Evolutionary conservation across 2,113 vertebrate genomes (phyloP).

Genomic region (Sturnus vulgaris): DNA sequence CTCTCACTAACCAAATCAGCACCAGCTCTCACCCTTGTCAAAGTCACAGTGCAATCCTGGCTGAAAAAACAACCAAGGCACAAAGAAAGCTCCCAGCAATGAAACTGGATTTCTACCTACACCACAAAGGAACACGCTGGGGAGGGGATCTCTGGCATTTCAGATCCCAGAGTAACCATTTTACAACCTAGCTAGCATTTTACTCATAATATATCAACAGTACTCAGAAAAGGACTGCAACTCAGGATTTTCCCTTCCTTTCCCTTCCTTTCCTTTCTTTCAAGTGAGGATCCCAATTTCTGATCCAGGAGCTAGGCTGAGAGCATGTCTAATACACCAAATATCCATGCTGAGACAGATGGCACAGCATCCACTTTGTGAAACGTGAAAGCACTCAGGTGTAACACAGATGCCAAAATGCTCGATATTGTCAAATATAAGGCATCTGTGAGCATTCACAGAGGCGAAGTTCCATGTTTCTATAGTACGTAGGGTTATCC

Average conservation of each 20-base stretch:
- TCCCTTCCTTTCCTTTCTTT: not conserved
- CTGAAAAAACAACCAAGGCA: not conserved
- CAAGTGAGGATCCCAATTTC: not conserved
- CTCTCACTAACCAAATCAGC: not conserved
- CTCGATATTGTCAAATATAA: not conserved
- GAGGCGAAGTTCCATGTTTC: slow-evolving; percentile 17
- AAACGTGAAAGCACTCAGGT: slow-evolving; percentile 49
- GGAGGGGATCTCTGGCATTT: not conserved
- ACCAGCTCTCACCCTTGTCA: rapidly evolving
- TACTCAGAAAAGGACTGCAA: not conserved
- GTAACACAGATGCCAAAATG: slow-evolving; percentile 41
- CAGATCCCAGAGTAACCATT: not conserved
- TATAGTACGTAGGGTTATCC: not conserved
- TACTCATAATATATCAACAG: not conserved
- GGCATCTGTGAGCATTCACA: slow-evolving; percentile 7
- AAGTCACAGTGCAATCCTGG: not conserved
- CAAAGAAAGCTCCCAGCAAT: not conserved
- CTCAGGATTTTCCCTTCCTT: not conserved
- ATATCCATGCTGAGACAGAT: not conserved
- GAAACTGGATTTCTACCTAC: not conserved
- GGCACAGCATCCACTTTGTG: slow-evolving; percentile 15
- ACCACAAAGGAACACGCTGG: rapidly evolving
- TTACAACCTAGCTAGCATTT: not conserved
- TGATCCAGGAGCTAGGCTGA: not conserved
- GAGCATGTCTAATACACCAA: not conserved